Conservation (phyloP, 1,140 invertebrate species). For the Ptiloglossa arizonensis region DNA sequence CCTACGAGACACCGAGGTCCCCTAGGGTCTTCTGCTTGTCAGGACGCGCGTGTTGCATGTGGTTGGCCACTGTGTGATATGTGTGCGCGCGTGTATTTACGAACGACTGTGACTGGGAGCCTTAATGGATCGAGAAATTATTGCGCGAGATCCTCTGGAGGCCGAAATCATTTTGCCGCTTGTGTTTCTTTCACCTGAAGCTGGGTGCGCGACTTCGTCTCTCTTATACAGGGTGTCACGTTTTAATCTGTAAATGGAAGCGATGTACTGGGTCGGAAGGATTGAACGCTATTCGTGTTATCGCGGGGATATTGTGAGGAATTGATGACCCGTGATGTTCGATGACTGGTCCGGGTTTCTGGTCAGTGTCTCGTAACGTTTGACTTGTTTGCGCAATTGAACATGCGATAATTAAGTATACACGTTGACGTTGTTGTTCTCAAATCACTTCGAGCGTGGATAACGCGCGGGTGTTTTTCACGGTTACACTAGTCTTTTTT, state of each 20-base stretch:
- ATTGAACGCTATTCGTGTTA: not conserved
- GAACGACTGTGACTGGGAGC: constrained; percentile 7
- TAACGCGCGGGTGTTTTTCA: no score
- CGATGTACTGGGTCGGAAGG: not conserved
- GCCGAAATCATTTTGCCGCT: constrained; percentile 39
- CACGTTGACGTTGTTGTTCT: no score
- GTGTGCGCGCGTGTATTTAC: not conserved
- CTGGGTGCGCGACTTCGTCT: not conserved
- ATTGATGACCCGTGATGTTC: no score
- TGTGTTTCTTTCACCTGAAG: constrained; percentile 37
- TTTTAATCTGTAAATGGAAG: constrained; percentile 47
- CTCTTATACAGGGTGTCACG: constrained; percentile 43
- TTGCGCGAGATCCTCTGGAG: constrained; percentile 48
- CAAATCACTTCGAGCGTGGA: no score
- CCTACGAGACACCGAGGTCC: constrained; percentile 15
- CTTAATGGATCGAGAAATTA: constrained; percentile 69
- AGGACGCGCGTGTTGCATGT: not conserved
- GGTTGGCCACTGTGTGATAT: not conserved
- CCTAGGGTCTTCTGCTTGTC: constrained; percentile 40
- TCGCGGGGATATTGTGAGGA: no score
- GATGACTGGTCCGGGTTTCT: no score
- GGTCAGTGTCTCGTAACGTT: no score
- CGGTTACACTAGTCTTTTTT: no score
- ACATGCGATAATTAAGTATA: no score
- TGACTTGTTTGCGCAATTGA: no score